Percentiles rank a stretch among this genome's conserved stretches.
Evolutionary conservation across 2,113 vertebrate genomes (phyloP).

Genomic region (Thermophis baileyi): DNA sequence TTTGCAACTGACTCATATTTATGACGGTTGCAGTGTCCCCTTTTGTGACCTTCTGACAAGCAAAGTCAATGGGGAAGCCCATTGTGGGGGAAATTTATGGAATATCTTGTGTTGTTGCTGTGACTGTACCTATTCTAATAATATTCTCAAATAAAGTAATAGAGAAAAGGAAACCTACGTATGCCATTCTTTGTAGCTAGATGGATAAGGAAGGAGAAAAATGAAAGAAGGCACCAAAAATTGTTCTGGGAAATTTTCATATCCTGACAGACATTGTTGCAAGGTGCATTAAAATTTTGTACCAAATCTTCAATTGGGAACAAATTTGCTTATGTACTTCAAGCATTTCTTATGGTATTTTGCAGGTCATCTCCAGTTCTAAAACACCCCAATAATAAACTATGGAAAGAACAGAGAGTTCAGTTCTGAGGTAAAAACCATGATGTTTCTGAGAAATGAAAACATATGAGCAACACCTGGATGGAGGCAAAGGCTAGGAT

Average conservation of each 20-base stretch:
- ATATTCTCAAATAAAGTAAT: not conserved
- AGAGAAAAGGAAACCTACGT: not conserved
- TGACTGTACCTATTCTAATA: not conserved
- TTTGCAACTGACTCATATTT: not conserved
- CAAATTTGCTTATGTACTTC: not conserved
- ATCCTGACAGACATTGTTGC: not conserved
- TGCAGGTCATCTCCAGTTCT: slow-evolving; percentile 7
- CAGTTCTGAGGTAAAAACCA: not conserved
- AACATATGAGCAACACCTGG: slow-evolving; percentile 41
- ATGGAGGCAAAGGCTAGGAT: slow-evolving; percentile 25
- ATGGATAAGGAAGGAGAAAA: not conserved
- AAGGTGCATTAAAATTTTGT: not conserved
- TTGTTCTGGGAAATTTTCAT: not conserved
- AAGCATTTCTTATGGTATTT: not conserved
- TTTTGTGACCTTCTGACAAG: not conserved
- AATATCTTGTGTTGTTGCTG: not conserved
- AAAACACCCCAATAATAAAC: slow-evolving; percentile 7
- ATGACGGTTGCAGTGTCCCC: not conserved
- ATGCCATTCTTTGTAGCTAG: not conserved
- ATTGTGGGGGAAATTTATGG: not conserved
- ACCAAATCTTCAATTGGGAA: not conserved
- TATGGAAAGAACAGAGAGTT: slow-evolving; percentile 9
- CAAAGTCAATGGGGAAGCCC: not conserved
- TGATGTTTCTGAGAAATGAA: slow-evolving; percentile 6
- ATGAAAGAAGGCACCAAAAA: not conserved